These are phyloP conservation scores for Megastigmus dorsalis DNA, from an alignment of 2,888 invertebrate species.

Conservation along the genomic window DNA sequence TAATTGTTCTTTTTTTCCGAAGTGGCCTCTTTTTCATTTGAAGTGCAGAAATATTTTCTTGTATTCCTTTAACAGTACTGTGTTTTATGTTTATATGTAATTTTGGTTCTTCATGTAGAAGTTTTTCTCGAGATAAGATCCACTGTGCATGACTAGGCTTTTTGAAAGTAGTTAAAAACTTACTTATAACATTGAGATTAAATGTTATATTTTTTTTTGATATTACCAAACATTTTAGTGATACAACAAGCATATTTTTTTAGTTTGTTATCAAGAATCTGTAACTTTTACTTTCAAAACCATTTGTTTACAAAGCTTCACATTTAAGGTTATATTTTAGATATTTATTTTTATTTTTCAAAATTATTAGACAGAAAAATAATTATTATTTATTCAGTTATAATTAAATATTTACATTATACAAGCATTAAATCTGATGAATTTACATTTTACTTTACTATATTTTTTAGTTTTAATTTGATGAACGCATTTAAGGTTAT, in stretches of 20 bases:
- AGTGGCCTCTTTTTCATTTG: constrained; percentile 76
- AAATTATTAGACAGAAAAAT: background rate
- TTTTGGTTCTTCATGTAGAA: background rate
- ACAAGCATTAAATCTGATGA: background rate
- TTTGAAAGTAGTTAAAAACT: background rate
- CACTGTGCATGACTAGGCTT: background rate
- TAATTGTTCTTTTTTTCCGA: constrained; percentile 76
- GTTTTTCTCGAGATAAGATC: background rate
- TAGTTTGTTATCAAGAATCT: background rate
- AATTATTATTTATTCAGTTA: background rate
- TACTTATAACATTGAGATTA: background rate
- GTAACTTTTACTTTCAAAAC: background rate
- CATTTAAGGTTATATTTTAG: constrained; percentile 5
- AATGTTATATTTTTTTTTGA: background rate
- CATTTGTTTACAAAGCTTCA: constrained; percentile 30
- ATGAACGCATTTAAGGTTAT: too few relatives aligned
- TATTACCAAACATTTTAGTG: background rate
- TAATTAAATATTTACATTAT: background rate
- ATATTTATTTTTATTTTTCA: background rate
- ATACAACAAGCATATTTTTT: constrained; percentile 7
- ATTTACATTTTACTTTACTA: background rate
- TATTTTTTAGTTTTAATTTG: too few relatives aligned
- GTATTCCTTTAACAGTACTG: constrained; percentile 53
- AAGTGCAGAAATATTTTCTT: constrained; percentile 66
- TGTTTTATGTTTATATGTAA: background rate